A percentile compares a stretch with the other conserved stretches of the same genome.
These are phyloP conservation scores for Myioborus miniatus DNA, from an alignment of 2,797 vertebrate species.

Conservation along the genomic window DNA sequence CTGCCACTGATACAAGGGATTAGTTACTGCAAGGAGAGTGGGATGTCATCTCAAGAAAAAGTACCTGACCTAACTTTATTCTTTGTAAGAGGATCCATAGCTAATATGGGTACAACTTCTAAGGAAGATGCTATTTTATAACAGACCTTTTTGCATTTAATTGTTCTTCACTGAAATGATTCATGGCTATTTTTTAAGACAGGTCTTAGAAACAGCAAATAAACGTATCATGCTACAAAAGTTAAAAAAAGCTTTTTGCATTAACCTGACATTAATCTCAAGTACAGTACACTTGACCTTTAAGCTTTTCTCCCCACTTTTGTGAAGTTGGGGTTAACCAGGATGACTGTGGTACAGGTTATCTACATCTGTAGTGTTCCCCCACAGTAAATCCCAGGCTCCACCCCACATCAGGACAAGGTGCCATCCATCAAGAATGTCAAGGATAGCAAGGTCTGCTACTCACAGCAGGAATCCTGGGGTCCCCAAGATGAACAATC, in stretches of 20 bases:
- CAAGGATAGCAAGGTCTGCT: neutral
- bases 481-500: neutral
- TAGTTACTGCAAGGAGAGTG: neutral
- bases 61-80: neutral
- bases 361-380: neutral
- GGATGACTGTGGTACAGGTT: neutral
- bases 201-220: neutral
- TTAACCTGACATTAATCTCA: neutral
- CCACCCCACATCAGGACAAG: neutral
- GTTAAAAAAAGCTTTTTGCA: neutral
- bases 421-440: neutral
- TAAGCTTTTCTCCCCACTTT: neutral
- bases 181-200: neutral
- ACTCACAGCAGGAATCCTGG: neutral
- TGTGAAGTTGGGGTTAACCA: neutral
- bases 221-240: neutral
- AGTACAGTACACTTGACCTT: neutral
- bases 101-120: neutral
- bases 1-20: neutral
- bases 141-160: neutral
- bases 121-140: neutral
- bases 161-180: neutral
- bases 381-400: neutral
- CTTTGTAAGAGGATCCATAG: neutral
- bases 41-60: neutral